Percentiles rank a stretch among this genome's conserved stretches.
These are phyloP conservation scores for Ectemnius lituratus DNA, from an alignment of 2,888 invertebrate genomes.

Conservation along the genomic window DNA sequence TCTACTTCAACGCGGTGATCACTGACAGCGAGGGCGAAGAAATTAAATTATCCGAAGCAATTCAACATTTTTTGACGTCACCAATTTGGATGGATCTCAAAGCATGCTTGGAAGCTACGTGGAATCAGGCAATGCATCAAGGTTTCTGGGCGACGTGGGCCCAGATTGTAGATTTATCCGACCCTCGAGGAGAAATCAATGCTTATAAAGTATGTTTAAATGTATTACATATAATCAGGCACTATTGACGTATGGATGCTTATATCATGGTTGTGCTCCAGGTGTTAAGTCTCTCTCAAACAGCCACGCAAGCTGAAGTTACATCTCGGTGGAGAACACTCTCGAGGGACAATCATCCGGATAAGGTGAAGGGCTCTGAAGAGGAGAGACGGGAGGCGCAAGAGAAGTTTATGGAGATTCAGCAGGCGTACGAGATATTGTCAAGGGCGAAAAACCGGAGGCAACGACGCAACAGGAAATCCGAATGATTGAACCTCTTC, in stretches of 20 bases:
- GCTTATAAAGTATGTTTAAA: constrained; percentile 84
- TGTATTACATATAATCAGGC: background rate
- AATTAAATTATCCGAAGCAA: constrained; percentile 91
- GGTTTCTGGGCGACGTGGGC: constrained; percentile 91
- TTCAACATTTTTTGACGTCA: constrained; percentile 93
- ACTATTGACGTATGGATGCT: too few species aligned
- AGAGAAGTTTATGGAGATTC: constrained; percentile 94
- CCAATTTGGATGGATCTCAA: constrained; percentile 83
- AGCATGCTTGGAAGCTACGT: constrained; percentile 83
- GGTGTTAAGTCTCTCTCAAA: constrained; percentile 88
- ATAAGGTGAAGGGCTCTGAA: constrained; percentile 89
- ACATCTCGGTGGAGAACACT: constrained; percentile 89
- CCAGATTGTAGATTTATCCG: constrained; percentile 90
- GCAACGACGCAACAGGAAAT: constrained; percentile 84
- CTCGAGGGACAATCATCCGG: constrained; percentile 93
- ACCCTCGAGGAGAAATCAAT: constrained; percentile 94
- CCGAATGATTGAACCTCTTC: constrained; percentile 2
- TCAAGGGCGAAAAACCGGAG: constrained; percentile 90
- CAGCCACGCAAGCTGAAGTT: constrained; percentile 91
- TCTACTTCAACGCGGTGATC: constrained; percentile 93
- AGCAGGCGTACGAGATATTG: constrained; percentile 93
- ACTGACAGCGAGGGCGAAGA: constrained; percentile 92
- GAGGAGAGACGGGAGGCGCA: constrained; percentile 85
- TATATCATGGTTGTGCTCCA: constrained; percentile 66
- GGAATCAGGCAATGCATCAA: constrained; percentile 88